Evolutionary conservation across 2,888 invertebrate genomes (phyloP).

Genomic region (Trachelus troglodyta): DNA sequence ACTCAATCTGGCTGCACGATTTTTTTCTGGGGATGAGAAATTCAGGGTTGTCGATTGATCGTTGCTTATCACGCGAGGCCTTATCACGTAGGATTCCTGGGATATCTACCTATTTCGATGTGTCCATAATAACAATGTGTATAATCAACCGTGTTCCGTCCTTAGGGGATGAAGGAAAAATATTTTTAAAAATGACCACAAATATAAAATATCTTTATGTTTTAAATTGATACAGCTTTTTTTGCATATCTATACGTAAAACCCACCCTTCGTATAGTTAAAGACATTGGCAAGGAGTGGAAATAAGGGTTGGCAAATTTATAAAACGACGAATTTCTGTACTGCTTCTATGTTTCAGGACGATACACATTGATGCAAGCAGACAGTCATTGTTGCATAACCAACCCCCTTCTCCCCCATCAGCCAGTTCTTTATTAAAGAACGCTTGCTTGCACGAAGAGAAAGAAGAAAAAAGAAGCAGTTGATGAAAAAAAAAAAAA

Average conservation of each 20-base stretch:
- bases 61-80: not conserved
- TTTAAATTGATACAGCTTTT: not conserved
- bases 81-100: not conserved
- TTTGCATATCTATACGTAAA: not conserved
- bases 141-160: not conserved
- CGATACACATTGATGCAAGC: not conserved
- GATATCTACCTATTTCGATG: not conserved
- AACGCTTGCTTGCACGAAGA: not conserved
- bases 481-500: not conserved
- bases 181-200: not conserved
- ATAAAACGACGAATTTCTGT: not conserved
- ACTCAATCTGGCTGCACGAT: not conserved
- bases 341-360: too few relatives aligned
- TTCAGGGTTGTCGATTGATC: not conserved
- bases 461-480: not conserved
- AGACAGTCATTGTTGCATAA: not conserved
- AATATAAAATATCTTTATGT: not conserved
- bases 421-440: not conserved
- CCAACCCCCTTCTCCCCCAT: not conserved
- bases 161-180: not conserved
- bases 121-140: not conserved
- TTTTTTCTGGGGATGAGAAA: not conserved
- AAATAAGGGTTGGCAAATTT: not conserved
- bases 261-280: not conserved
- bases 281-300: not conserved